Evolutionary conservation across 2,113 vertebrate genomes (phyloP).

Genomic region (Myodes glareolus): DNA sequence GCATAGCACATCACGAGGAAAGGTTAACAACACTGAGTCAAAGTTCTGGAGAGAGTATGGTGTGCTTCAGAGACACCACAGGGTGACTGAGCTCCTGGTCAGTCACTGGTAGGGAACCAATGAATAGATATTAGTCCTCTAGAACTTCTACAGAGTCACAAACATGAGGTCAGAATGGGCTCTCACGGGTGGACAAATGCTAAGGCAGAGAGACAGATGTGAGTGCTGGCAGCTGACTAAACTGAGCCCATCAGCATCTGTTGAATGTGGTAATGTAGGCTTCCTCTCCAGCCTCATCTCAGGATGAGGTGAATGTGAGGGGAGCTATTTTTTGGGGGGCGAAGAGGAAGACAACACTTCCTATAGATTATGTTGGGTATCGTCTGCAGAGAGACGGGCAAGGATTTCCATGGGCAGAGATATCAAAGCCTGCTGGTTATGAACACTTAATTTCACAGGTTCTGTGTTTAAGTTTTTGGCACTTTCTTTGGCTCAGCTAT

Average conservation of each 20-base stretch:
- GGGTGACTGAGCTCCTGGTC: not conserved
- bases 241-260: not conserved
- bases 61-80: not conserved
- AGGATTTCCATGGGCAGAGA: not conserved
- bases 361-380: not conserved
- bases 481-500: not conserved
- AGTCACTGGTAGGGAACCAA: not conserved
- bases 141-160: not conserved
- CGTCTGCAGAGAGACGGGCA: not conserved
- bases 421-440: not conserved
- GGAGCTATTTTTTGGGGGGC: not conserved
- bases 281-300: not conserved
- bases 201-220: not conserved
- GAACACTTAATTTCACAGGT: not conserved
- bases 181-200: not conserved
- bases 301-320: not conserved
- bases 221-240: too few species aligned
- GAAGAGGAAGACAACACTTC: not conserved
- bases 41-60: not conserved
- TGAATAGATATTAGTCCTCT: not conserved
- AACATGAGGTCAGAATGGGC: not conserved
- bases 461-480: not conserved
- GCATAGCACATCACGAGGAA: not conserved
- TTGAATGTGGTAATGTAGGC: fast-evolving
- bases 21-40: not conserved